Base-by-base conservation (phyloP, 2,797 vertebrate species). In the Mormyrus hasselquistii region DNA sequence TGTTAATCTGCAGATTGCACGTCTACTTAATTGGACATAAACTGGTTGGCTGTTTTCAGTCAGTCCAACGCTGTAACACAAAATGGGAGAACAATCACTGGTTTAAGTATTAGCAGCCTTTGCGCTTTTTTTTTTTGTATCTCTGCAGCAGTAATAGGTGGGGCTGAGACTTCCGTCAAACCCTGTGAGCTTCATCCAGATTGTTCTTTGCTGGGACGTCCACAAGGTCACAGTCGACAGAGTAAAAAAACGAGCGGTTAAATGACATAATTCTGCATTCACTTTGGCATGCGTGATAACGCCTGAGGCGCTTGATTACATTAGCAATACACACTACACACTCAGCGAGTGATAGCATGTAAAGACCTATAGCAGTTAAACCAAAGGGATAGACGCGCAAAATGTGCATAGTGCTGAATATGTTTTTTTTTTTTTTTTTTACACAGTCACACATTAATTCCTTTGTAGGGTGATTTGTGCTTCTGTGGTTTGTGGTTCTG, bases 171-270 rank as follows among this genome's bases (percentile, higher is more conserved):
- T 87, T 87, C 29, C 29, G 19, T 87, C 10, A 57, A 38, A 57
- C 86, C 53, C 53, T n/a, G 16, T 41, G 10, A 41, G 25, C 84
- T 86, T n/a, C 47, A 12, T 49, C 79, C 52, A 86, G 52, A 10
- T 86, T 86, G 19, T 38, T 16, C 55, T 86, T 86, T 86, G 22
- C 50, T 16, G 22, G 50, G 25, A 53, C 52, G 19, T 41, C 14
- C 84, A 34, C 50, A 25, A 86, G 84, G 84, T 86, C 84, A 86
- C 52, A 57, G 84, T 14, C 38, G 84, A 29, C 49, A 57, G n/a
- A 29, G 52, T 55, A 86, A 86, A 57, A 86, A 86, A 53, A 52
- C 3, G 1, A 16, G n/a, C 49, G 1, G 50, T 34, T 52, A 86
- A 86, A 8, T 86, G 50, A 86, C 14, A 52, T 55, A 25, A 86